These are phyloP conservation scores for Dipodomys stephensi DNA, from an alignment of 2,113 vertebrate genomes.

Conservation along the genomic window DNA sequence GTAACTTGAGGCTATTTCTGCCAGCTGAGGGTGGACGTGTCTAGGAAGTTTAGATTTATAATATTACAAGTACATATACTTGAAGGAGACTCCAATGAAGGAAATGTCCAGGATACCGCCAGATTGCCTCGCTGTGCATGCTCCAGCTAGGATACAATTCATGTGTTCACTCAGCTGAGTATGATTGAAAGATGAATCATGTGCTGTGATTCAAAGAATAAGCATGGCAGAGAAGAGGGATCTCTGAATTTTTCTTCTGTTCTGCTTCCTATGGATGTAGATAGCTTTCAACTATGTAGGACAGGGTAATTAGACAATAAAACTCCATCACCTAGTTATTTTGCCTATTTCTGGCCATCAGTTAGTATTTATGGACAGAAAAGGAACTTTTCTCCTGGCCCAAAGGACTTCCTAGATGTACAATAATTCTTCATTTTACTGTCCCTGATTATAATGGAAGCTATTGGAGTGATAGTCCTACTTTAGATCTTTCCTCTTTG, in stretches of 20 bases:
- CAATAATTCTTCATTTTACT: not conserved
- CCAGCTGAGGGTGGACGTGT: not conserved
- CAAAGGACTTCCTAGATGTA: not conserved
- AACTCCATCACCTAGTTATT: not conserved
- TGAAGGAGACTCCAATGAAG: constrained; percentile 15
- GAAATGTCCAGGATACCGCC: not conserved
- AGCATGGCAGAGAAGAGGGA: not conserved
- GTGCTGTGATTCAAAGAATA: not conserved
- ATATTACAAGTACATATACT: not conserved
- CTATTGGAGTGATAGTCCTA: not conserved
- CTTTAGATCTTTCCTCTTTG: not conserved
- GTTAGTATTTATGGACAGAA: not conserved
- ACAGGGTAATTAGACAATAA: not conserved
- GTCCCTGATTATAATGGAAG: not conserved
- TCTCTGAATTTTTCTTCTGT: not conserved
- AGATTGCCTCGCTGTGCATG: not conserved
- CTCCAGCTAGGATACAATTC: not conserved
- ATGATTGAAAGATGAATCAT: not conserved
- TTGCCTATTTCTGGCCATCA: not conserved
- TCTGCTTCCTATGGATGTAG: not conserved
- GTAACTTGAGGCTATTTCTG: not conserved
- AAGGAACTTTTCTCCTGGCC: not conserved
- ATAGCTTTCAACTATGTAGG: not conserved
- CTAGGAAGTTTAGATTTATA: not conserved
- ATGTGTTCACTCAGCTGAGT: not conserved